Conservation (phyloP, 2,888 invertebrate species). For the Argyra leucocephala region DNA sequence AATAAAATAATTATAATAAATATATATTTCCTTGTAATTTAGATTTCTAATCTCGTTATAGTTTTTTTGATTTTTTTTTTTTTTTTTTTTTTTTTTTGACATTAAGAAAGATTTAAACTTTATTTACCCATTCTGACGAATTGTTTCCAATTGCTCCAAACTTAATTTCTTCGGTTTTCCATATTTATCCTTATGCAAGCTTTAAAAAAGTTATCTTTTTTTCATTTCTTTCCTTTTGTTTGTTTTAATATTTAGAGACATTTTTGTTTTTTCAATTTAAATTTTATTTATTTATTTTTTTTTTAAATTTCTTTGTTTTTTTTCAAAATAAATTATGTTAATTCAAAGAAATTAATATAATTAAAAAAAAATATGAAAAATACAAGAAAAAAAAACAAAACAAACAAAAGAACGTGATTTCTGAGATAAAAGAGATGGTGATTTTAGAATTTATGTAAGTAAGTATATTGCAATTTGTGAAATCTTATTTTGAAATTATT, state of each 20-base stretch:
- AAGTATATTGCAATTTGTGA: background rate
- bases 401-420: slow-evolving; percentile 17
- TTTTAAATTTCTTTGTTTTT: too few species aligned
- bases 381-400: slow-evolving; percentile 14
- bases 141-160: slow-evolving; percentile 65
- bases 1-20: background rate
- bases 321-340: too few species aligned
- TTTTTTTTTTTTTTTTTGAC: slow-evolving; percentile 26
- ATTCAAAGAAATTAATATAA: too few species aligned
- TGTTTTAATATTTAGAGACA: slow-evolving; percentile 24
- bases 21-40: background rate
- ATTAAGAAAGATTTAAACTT: slow-evolving; percentile 21
- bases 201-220: slow-evolving; percentile 50
- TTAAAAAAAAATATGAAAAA: too few species aligned
- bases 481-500: background rate
- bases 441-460: background rate
- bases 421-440: slow-evolving; percentile 19
- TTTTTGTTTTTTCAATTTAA: slow-evolving; percentile 17
- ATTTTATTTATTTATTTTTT: background rate
- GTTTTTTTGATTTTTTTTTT: slow-evolving; percentile 17
- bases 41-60: background rate
- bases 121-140: slow-evolving; percentile 67
- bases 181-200: slow-evolving; percentile 80
- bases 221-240: slow-evolving; percentile 19
- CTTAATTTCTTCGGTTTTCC: slow-evolving; percentile 72